Base-by-base conservation (phyloP, 1,140 invertebrate species). In the Copidosoma floridanum region DNA sequence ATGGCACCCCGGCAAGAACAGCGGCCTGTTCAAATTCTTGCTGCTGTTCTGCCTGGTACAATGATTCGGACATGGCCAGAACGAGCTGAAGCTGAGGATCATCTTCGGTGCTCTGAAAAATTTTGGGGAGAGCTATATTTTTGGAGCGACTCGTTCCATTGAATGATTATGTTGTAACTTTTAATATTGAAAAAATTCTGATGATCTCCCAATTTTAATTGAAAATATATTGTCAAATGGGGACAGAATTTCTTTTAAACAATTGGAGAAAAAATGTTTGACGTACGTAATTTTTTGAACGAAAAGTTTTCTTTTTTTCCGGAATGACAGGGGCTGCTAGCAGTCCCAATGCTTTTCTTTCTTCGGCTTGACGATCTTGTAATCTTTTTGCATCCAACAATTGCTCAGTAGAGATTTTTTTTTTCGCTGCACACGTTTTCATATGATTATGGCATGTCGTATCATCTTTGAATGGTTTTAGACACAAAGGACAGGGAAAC, bases 1-100 rank as follows among this genome's bases (percentile, higher is more conserved):
- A 52, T 52, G 52, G 44, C 50, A 65, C 48, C 51, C 68, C 56
- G 43, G 66, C 64, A 51, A 72, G 57, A 27, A 65, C 54, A 26
- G 75, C 70, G 50, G 62, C 63, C 63, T 81, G 72, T 53, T 77
- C 61, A 44, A 76, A 64, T 57, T 76, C 54, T 35, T 75, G 68
- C 11, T 71, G 61, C 63, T 79, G 63, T 41, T 82, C 65, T 27
- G 71, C 73, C 66, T 83, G 78, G 24, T 81, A 75, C 12, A 83
- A 65, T 7, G 82, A 84, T 61, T 74, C 71, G 16, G 82, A 83
- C 56, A 83, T 66, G 16, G 80, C 82, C 44, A 83, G 58, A 16
- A 76, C 82, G 51, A 84, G 69, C 44, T 83, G 71, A 7, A 83
- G 57, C 59, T 82, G 73, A 12, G 70, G 56, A 71, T 83, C 81